Conservation (phyloP, 2,888 invertebrate species). For the Hylaea fasciaria region DNA sequence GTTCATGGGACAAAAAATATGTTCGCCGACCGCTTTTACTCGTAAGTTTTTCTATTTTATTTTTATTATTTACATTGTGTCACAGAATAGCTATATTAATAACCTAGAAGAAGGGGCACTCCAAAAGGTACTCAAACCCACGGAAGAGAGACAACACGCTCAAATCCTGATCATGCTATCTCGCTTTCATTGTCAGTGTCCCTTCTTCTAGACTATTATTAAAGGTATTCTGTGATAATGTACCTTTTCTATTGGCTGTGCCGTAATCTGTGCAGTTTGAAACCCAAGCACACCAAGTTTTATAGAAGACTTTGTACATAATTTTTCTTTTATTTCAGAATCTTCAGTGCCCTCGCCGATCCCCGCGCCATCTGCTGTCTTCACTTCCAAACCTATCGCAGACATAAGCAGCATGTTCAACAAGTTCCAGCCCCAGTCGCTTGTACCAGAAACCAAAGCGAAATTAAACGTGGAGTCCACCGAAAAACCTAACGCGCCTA, state of each 20-base stretch:
- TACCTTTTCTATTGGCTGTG: too few relatives aligned
- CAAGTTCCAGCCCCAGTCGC: slow-evolving; percentile 58
- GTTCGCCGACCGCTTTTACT: slow-evolving; percentile 66
- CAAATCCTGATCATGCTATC: too few relatives aligned
- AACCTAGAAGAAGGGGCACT: too few relatives aligned
- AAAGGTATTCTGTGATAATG: too few relatives aligned
- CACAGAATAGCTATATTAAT: too few relatives aligned
- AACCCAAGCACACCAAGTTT: not conserved
- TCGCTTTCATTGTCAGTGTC: too few relatives aligned
- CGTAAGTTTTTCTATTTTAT: slow-evolving; percentile 53
- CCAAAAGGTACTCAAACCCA: too few relatives aligned
- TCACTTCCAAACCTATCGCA: slow-evolving; percentile 65
- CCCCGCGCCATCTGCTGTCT: slow-evolving; percentile 51
- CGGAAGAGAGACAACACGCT: too few relatives aligned
- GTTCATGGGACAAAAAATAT: slow-evolving; percentile 78
- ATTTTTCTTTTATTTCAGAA: slow-evolving; percentile 22
- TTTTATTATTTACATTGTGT: too few relatives aligned
- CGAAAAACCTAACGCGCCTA: slow-evolving; percentile 24
- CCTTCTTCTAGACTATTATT: too few relatives aligned
- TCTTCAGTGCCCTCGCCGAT: slow-evolving; percentile 51
- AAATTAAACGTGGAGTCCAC: slow-evolving; percentile 7
- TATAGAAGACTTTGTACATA: too few relatives aligned
- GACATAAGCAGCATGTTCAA: slow-evolving; percentile 64
- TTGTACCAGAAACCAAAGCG: slow-evolving; percentile 48
- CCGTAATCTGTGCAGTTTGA: too few relatives aligned